These are phyloP conservation scores for silkworm (Bombyx mori) DNA, from an alignment of 1,140 invertebrate genomes.

Conservation along the genomic window DNA sequence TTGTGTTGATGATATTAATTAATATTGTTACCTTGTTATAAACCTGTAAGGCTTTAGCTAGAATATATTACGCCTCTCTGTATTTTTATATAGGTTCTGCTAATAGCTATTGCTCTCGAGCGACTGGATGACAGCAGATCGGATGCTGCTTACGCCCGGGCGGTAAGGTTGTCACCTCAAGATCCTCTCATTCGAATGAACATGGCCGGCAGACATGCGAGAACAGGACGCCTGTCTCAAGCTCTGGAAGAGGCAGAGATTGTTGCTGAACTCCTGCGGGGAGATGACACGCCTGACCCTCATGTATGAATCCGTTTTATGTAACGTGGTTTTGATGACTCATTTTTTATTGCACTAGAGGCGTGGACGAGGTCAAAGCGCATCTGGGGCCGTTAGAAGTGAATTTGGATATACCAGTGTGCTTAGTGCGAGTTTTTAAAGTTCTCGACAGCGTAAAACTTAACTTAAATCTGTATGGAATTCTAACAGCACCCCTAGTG, in stretches of 20 bases:
- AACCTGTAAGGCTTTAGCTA: too few relatives aligned
- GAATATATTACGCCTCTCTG: not conserved
- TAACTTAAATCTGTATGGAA: too few relatives aligned
- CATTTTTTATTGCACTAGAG: too few relatives aligned
- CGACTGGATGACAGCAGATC: constrained; percentile 45
- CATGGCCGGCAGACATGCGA: constrained; percentile 41
- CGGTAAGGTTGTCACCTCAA: constrained; percentile 28
- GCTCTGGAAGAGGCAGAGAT: constrained; percentile 34
- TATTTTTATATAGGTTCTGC: constrained; percentile 32
- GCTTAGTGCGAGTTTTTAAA: too few relatives aligned
- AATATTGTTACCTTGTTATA: too few relatives aligned
- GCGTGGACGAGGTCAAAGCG: too few relatives aligned
- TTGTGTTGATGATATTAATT: too few relatives aligned
- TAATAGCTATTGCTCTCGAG: constrained; percentile 52
- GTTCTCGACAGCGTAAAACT: too few relatives aligned
- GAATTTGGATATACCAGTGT: too few relatives aligned
- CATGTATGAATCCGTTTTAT: constrained; percentile 26
- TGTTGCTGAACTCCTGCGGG: constrained; percentile 26
- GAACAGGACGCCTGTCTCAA: constrained; percentile 30
- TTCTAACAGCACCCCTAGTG: too few relatives aligned
- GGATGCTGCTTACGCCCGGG: constrained; percentile 46
- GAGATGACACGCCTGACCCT: constrained; percentile 29
- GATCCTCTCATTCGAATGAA: constrained; percentile 47
- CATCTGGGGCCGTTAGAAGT: too few relatives aligned
- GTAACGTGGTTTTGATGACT: too few relatives aligned